Evolutionary conservation across 2,797 vertebrate genomes (phyloP), one percentile per base, ranked within the genome.

Genomic region (Sphaeramia orbicularis): DNA sequence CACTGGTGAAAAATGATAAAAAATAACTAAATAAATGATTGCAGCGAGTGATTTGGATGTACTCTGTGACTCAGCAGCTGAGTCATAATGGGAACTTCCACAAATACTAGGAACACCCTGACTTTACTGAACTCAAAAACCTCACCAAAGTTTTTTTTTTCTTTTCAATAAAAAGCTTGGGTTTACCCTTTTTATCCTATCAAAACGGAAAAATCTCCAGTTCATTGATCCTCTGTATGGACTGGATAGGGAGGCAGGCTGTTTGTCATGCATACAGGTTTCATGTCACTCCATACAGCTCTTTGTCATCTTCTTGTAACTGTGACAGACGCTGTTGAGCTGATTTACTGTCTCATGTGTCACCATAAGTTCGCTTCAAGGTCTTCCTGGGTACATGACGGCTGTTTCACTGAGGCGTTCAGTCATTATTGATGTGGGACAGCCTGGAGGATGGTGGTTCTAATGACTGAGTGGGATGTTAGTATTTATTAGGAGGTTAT

Each of bases 341-440:
- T 75, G 74, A 87, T 83, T 67, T 70, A 76, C 68, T 30, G 50
- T 50, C 60, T 65, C 27, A 14, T 15, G 47, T 67, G 65, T 65
- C 66, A 54, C 71, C 67, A 40, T 19, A 41, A 32, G 59, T 66
- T 52, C 62, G 19, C 64, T 73, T 58, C 65, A 82, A 83, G 86
- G 83, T 65, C 76, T 49, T 42, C 40, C n/a, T 65, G 52, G 52
- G 62, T 38, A 47, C 59, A 30, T 11, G 58, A 41, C 4, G 13
- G 37, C 61, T 30, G 43, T 73, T 5, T 54, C 61, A 24, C 27
- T 19, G 70, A 80, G 38, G 71, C 60, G 19, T 69, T 76, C 48
- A 1, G 53, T 70, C 74, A 27, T 79, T 30, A 70, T 57, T 45
- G 63, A 78, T 78, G 70, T 11, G n/a, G 62, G 58, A 42, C 10